Evolutionary conservation across 2,888 invertebrate species (phyloP).

Genomic region (Aphodius granarius): DNA sequence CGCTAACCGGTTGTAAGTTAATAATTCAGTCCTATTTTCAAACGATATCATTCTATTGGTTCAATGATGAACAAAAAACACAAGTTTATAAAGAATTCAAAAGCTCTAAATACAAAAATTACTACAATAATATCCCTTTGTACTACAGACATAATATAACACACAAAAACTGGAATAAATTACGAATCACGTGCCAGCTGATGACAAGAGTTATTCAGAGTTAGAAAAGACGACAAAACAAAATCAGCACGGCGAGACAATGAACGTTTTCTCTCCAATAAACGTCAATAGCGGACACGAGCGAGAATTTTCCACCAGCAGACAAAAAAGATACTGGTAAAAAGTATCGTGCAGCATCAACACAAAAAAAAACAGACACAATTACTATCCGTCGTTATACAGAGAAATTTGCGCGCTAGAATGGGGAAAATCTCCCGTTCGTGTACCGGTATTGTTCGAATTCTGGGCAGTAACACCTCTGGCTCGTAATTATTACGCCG

Average conservation of each 20-base stretch:
- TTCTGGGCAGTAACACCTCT: constrained; percentile 12
- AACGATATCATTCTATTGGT: too few species aligned
- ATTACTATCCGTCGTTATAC: constrained; percentile 10
- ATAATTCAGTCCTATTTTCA: too few species aligned
- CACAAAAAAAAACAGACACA: constrained; percentile 7
- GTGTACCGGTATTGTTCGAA: constrained; percentile 6
- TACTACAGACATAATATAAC: background rate
- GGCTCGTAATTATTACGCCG: constrained; percentile 8
- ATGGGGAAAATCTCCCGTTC: constrained; percentile 11
- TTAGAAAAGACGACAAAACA: background rate
- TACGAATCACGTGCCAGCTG: background rate
- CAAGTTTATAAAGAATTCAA: too few species aligned
- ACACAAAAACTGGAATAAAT: background rate
- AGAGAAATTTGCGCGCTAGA: constrained; percentile 6
- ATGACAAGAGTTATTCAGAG: background rate
- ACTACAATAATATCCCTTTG: background rate
- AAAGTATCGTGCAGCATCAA: constrained; percentile 3
- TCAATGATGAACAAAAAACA: too few species aligned
- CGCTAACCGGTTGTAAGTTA: background rate
- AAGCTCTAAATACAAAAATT: too few species aligned
- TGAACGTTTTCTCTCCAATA: background rate
- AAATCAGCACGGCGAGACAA: background rate
- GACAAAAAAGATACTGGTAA: background rate
- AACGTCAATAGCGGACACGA: background rate
- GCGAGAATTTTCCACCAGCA: background rate